phyloP scores from a whole-genome alignment of 1,140 invertebrate genomes.

The Eueides isabella region DNA sequence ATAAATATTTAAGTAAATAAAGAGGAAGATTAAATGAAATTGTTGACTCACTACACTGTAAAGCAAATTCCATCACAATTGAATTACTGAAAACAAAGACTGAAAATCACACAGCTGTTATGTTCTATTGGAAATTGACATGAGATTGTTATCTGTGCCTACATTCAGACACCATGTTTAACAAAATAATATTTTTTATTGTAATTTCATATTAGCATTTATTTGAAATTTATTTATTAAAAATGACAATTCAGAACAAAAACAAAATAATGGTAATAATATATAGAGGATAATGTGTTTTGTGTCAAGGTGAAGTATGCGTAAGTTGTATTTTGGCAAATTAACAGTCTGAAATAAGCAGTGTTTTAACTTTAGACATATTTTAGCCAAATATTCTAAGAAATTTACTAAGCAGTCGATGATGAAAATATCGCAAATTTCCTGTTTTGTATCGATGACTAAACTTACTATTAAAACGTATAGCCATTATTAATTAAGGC shows the following conservation, averaged over 20 bases:
- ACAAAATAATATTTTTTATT: conserved; percentile 38
- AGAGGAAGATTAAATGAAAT: background rate
- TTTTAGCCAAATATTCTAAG: conserved; percentile 21
- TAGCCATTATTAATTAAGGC: conserved; percentile 7
- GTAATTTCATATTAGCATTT: conserved; percentile 23
- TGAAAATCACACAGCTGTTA: conserved; percentile 55
- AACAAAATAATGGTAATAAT: conserved; percentile 37
- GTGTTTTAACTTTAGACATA: background rate
- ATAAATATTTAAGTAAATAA: background rate
- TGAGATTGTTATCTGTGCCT: conserved; percentile 54
- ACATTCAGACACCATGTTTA: conserved; percentile 58
- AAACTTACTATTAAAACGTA: background rate
- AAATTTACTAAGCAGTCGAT: conserved; percentile 27
- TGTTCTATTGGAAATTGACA: conserved; percentile 70
- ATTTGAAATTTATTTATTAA: conserved; percentile 57
- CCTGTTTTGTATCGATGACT: background rate
- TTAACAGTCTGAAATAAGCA: background rate
- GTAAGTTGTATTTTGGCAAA: conserved; percentile 14
- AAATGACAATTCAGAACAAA: conserved; percentile 39
- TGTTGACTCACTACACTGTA: conserved; percentile 63
- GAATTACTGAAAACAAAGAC: conserved; percentile 43
- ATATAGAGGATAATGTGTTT: conserved; percentile 28
- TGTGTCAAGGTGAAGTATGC: conserved; percentile 35
- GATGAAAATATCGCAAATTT: background rate
- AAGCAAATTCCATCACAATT: conserved; percentile 61